These are phyloP conservation scores for Carassius auratus DNA, from an alignment of 2,113 vertebrate genomes.

Conservation along the genomic window DNA sequence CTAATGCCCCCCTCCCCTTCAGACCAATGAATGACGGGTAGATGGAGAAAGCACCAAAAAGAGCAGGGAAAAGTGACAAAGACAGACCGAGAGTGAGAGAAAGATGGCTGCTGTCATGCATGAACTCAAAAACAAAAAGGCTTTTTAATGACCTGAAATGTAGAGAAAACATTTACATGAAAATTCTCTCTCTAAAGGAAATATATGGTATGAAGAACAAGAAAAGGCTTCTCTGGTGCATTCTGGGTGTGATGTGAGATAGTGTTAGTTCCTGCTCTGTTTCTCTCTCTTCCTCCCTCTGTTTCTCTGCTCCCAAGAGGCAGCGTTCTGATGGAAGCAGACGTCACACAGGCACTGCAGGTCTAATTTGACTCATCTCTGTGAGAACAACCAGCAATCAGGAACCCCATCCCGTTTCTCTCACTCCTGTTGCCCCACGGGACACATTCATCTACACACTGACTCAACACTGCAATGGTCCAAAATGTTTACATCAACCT, in stretches of 20 bases:
- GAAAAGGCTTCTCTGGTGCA: slow-evolving; percentile 27
- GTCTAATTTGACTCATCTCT: slow-evolving; percentile 66
- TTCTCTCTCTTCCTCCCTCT: slow-evolving; percentile 14
- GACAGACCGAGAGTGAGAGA: background rate
- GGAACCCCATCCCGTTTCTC: slow-evolving; percentile 17
- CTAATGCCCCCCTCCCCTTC: slow-evolving; percentile 67
- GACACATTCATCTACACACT: slow-evolving; percentile 44
- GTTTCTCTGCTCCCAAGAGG: slow-evolving; percentile 35
- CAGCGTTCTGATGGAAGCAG: slow-evolving; percentile 44
- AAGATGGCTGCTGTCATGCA: background rate
- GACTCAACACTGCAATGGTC: slow-evolving; percentile 58
- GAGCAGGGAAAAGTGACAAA: slow-evolving; percentile 12
- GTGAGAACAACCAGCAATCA: slow-evolving; percentile 60
- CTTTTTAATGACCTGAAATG: background rate
- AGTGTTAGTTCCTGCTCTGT: slow-evolving; percentile 1
- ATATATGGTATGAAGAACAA: background rate
- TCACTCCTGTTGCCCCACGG: slow-evolving; percentile 14
- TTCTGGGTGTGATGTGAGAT: slow-evolving; percentile 9
- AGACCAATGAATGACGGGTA: slow-evolving; percentile 31
- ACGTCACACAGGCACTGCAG: slow-evolving; percentile 55
- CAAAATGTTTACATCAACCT: slow-evolving; percentile 39
- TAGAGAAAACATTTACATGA: slow-evolving; percentile 22
- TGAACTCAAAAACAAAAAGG: slow-evolving; percentile 10
- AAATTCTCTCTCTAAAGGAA: background rate
- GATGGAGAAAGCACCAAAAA: slow-evolving; percentile 14